Base-by-base conservation (phyloP, 2,797 vertebrate species). In the Coregonus suidteri region DNA sequence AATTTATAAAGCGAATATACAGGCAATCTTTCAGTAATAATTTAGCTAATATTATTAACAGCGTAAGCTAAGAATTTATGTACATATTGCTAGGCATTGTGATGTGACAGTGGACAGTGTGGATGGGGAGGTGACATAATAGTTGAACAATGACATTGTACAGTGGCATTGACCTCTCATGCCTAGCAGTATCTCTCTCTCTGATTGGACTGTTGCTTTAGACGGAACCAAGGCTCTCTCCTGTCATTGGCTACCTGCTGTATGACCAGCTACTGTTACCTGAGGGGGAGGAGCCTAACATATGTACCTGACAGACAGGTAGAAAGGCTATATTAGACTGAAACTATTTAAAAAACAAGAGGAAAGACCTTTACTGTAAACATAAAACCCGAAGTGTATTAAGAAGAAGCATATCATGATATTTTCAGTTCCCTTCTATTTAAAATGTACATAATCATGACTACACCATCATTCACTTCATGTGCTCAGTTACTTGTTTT, bases 81-180 rank as follows among this genome's bases (percentile, higher is more conserved):
- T 92, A 90, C 85, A 91, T 91, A 88, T 90, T 89, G 87, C 90
- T 92, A 88, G 82, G 87, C 90, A 85, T 83, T 83, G 82, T 78
- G 81, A 85, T 78, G 77, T 77, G 25, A 65, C 64, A 59, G 41
- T 9, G 41, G 6, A 47, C 41, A 4, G 15, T 30, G 76, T 77
- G 79, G 84, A 85, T 77, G 75, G 62, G 30, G 79, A 78, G 82
- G 84, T 87, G 73, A 88, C 59, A 75, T 3, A 64, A 64, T 64
- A 80, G 64, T 74, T 78, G 81, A 77, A 68, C 83, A 64, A 64
- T 25, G 59, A 52, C 18, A 47, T 52, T 41, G n/a, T 14, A 66
- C 30, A 66, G 64, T 66, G 30, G 11, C 64, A 66, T 66, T 34
- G 64, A 30, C 14, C 64, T 66, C 64, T 34, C 9, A 31, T 13